phyloP scores from a whole-genome alignment of 2,888 invertebrate species.

The Melanotus villosus region DNA sequence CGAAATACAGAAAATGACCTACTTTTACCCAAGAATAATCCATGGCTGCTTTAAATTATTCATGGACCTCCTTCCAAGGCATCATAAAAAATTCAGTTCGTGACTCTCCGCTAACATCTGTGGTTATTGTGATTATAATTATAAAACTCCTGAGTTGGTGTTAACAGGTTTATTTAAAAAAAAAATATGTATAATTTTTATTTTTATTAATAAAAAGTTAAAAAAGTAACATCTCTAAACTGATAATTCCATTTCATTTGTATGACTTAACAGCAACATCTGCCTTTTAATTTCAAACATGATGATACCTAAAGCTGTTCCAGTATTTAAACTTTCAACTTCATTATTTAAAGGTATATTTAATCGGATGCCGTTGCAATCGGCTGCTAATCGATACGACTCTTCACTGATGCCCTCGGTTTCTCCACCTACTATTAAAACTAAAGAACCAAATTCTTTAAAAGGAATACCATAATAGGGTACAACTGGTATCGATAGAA shows the following conservation, averaged over 20 bases:
- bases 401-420: slow-evolving; percentile 87
- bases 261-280: slow-evolving; percentile 56
- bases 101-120: not conserved
- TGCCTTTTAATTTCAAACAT: slow-evolving; percentile 87
- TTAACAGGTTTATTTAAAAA: too few species aligned
- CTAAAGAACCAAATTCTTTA: slow-evolving; percentile 70
- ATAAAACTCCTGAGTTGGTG: too few species aligned
- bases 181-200: not conserved
- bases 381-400: slow-evolving; percentile 76
- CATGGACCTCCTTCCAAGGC: not conserved
- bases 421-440: slow-evolving; percentile 90
- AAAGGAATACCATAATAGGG: slow-evolving; percentile 78
- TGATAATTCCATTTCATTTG: not conserved
- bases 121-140: not conserved
- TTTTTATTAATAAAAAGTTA: slow-evolving; percentile 20
- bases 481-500: slow-evolving; percentile 70
- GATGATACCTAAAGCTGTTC: slow-evolving; percentile 86
- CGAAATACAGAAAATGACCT: slow-evolving; percentile 41
- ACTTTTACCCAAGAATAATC: slow-evolving; percentile 41
- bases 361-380: slow-evolving; percentile 75
- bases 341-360: slow-evolving; percentile 84
- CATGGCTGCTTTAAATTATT: slow-evolving; percentile 41
- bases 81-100: not conserved
- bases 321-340: slow-evolving; percentile 89
- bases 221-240: not conserved